Percentiles rank a stretch among this genome's conserved stretches.
Conservation (phyloP, 2,888 invertebrate species). For the Plutella xylostella region DNA sequence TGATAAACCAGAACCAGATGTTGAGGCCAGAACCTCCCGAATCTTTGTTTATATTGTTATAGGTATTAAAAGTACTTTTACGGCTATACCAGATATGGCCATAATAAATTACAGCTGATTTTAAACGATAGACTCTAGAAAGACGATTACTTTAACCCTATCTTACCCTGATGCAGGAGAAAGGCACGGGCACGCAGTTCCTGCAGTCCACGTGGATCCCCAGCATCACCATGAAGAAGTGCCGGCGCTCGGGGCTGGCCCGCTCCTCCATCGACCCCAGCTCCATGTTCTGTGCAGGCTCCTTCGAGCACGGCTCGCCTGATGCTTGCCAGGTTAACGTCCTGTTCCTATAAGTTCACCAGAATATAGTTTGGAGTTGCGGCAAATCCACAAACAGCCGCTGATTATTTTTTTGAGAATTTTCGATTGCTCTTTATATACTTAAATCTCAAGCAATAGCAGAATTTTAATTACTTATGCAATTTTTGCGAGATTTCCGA, state of each 20-base stretch:
- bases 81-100: too few relatives aligned
- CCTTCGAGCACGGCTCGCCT: conserved; percentile 49
- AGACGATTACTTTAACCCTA: background rate
- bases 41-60: too few relatives aligned
- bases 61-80: too few relatives aligned
- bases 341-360: background rate
- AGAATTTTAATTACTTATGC: too few relatives aligned
- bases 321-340: conserved; percentile 64
- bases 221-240: conserved; percentile 58
- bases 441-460: too few relatives aligned
- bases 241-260: conserved; percentile 47
- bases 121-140: too few relatives aligned
- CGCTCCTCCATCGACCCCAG: conserved; percentile 49
- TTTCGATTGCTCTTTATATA: too few relatives aligned
- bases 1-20: too few relatives aligned
- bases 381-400: background rate
- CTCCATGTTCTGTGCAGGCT: conserved; percentile 68
- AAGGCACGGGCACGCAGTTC: conserved; percentile 46
- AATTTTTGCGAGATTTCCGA: too few relatives aligned
- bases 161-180: conserved; percentile 33
- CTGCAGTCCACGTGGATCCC: conserved; percentile 50
- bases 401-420: background rate
- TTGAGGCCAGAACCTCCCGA: too few relatives aligned
- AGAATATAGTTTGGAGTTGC: too few relatives aligned
- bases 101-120: too few relatives aligned